These are phyloP conservation scores for Pogoniulus pusillus DNA, from an alignment of 2,797 vertebrate species.

Conservation along the genomic window DNA sequence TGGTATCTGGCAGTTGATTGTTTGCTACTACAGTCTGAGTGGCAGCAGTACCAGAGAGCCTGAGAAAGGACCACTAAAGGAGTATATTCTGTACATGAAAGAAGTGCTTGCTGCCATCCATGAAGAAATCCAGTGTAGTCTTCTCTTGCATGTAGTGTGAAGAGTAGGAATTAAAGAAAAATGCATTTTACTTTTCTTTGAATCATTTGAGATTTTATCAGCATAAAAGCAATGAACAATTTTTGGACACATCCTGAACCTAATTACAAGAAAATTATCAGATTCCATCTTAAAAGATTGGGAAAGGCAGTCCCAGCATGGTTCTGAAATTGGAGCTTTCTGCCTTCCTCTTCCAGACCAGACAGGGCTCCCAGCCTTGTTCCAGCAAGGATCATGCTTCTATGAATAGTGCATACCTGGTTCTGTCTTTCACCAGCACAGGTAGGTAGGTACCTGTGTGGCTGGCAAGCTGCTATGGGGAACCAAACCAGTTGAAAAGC, in stretches of 20 bases:
- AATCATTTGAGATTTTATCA: not conserved
- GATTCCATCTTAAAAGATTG: not conserved
- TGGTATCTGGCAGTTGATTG: not conserved
- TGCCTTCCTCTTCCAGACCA: not conserved
- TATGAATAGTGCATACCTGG: accelerated
- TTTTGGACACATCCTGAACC: not conserved
- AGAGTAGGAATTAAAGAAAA: not conserved
- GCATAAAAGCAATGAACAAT: not conserved
- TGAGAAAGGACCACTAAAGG: accelerated
- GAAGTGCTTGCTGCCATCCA: not conserved
- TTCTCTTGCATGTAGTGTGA: not conserved
- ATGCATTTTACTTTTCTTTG: not conserved
- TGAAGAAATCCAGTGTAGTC: not conserved
- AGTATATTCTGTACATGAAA: not conserved
- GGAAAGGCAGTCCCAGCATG: not conserved
- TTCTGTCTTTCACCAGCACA: not conserved
- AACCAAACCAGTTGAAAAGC: not conserved
- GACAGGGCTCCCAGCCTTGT: not conserved
- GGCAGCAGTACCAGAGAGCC: not conserved
- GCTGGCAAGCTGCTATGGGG: not conserved
- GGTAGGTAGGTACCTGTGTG: not conserved
- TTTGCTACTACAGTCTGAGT: not conserved
- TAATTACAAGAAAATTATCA: not conserved
- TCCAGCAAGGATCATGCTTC: not conserved
- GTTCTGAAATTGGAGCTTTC: not conserved